Evolutionary conservation across 92 coral and sea anemone species (phyloP).

Genomic region (Heteractis magnifica): DNA sequence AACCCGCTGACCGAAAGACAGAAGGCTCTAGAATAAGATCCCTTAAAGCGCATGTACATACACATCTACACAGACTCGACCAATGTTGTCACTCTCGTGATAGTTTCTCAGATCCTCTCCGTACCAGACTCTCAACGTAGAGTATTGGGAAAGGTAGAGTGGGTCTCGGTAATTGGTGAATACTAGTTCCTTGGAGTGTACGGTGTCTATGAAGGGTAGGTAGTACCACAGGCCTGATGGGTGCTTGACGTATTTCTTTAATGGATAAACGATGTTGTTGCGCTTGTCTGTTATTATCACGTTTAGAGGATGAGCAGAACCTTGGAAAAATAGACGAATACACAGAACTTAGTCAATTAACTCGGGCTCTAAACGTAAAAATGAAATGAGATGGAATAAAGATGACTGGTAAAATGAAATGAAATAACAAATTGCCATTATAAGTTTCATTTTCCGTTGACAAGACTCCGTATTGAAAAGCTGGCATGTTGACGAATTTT

Average conservation of each 20-base stretch:
- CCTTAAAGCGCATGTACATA: constrained; percentile 38
- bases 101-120: constrained; percentile 62
- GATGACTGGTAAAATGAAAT: too few relatives aligned
- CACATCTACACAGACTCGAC: constrained; percentile 69
- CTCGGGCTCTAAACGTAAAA: too few relatives aligned
- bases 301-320: constrained; percentile 45
- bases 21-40: too few relatives aligned
- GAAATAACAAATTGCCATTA: too few relatives aligned
- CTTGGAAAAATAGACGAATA: background rate
- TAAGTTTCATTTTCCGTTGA: too few relatives aligned
- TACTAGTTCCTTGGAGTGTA: constrained; percentile 59
- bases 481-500: too few relatives aligned
- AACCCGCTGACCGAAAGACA: too few relatives aligned
- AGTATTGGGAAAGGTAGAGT: constrained; percentile 44
- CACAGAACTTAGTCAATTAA: background rate
- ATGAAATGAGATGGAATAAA: too few relatives aligned
- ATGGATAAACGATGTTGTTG: constrained; percentile 57
- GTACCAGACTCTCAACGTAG: constrained; percentile 46
- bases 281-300: constrained; percentile 62
- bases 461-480: too few relatives aligned
- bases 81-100: constrained; percentile 43
- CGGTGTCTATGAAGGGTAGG: constrained; percentile 63
- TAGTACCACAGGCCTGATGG: constrained; percentile 70
- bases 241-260: constrained; percentile 34
- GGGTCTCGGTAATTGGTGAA: constrained; percentile 62